phyloP scores from a whole-genome alignment of 2,888 invertebrate species.

The Sinotaia quadrata region DNA sequence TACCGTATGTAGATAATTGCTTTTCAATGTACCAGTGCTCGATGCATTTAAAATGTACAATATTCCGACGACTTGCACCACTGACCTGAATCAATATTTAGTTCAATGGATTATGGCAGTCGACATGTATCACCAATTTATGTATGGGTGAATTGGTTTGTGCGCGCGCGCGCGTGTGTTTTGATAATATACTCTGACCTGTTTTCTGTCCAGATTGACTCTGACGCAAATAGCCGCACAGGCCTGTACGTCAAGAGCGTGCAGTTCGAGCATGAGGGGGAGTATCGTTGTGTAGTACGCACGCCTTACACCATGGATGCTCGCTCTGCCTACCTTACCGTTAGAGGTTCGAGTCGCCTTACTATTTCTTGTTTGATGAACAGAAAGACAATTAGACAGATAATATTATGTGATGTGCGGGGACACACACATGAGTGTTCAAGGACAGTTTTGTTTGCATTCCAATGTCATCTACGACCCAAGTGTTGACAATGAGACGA shows the following conservation, averaged over 20 bases:
- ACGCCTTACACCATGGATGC: slow-evolving; percentile 81
- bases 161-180: not conserved
- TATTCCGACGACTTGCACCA: too few relatives aligned
- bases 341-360: slow-evolving; percentile 21
- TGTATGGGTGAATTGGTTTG: not conserved
- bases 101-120: slow-evolving; percentile 3
- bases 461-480: too few relatives aligned
- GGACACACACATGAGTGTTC: too few relatives aligned
- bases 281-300: slow-evolving; percentile 82
- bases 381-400: too few relatives aligned
- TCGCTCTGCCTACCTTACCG: slow-evolving; percentile 28
- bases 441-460: too few relatives aligned
- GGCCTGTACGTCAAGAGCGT: slow-evolving; percentile 80
- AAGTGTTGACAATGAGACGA: too few relatives aligned
- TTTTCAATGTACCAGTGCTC: too few relatives aligned
- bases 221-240: slow-evolving; percentile 34
- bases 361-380: not conserved
- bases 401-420: too few relatives aligned
- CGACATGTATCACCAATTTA: not conserved
- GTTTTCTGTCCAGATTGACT: slow-evolving; percentile 18
- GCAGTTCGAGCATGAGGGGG: slow-evolving; percentile 88
- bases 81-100: too few relatives aligned
- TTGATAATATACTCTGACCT: not conserved
- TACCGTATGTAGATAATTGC: too few relatives aligned
- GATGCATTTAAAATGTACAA: too few relatives aligned